Conservation (phyloP, 2,888 invertebrate genomes). For the Elmis aenea region DNA sequence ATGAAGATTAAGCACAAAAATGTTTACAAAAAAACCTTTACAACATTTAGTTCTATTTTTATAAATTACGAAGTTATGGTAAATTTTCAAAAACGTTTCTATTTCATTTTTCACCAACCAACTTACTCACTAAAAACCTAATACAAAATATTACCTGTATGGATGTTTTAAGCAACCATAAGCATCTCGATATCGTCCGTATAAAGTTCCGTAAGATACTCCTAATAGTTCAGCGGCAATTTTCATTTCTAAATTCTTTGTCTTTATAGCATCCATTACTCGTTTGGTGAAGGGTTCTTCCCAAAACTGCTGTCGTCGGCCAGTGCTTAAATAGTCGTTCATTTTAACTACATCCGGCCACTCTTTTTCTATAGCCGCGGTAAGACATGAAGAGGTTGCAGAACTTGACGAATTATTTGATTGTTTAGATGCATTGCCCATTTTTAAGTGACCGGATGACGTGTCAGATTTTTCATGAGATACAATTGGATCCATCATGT, state of each 20-base stretch:
- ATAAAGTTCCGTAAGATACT: conserved; percentile 86
- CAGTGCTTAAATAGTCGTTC: conserved; percentile 81
- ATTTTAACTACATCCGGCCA: conserved; percentile 74
- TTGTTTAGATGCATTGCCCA: conserved; percentile 11
- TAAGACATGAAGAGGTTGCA: conserved; percentile 29
- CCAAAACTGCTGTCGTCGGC: conserved; percentile 87
- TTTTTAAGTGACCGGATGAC: not conserved
- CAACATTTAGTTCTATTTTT: too few species aligned
- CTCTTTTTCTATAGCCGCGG: conserved; percentile 44
- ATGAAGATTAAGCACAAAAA: too few species aligned
- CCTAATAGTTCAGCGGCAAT: conserved; percentile 85
- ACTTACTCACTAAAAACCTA: not conserved
- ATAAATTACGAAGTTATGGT: too few species aligned
- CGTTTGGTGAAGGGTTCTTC: conserved; percentile 85
- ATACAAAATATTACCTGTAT: conserved; percentile 59
- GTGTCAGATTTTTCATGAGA: conserved; percentile 16
- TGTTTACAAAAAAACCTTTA: too few species aligned
- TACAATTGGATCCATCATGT: conserved; percentile 31
- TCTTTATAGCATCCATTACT: conserved; percentile 84
- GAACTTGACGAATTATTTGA: conserved; percentile 14
- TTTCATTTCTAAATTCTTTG: conserved; percentile 90
- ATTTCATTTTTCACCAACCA: too few species aligned
- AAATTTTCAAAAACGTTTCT: too few species aligned
- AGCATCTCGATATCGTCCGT: conserved; percentile 84
- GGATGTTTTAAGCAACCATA: conserved; percentile 85